Conservation (phyloP, 2,113 vertebrate genomes). For the Manacus vitellinus region DNA sequence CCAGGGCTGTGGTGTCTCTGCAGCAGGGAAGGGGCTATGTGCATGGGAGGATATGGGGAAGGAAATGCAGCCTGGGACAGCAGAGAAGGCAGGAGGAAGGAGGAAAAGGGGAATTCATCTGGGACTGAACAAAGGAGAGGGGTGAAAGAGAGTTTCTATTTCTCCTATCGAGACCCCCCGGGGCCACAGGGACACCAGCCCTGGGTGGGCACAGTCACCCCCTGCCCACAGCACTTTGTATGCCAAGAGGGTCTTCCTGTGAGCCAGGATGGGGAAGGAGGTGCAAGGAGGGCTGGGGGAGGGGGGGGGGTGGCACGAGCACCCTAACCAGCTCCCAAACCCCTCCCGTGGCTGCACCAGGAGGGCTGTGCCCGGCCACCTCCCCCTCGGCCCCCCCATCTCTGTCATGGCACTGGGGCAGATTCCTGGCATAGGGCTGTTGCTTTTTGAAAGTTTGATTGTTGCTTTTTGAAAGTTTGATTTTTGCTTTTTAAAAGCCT, state of each 20-base stretch:
- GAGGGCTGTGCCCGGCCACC: neutral
- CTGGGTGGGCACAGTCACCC: neutral
- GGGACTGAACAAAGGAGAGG: neutral
- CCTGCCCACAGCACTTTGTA: accelerated
- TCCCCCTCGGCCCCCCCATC: accelerated
- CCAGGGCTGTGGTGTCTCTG: neutral
- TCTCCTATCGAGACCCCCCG: neutral
- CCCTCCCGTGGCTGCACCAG: accelerated
- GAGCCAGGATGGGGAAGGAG: neutral
- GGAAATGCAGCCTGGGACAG: neutral
- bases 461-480: neutral
- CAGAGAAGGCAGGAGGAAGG: neutral
- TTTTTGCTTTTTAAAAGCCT: neutral
- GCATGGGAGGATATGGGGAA: accelerated
- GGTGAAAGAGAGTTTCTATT: neutral
- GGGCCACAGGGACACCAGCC: accelerated
- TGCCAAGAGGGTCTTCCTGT: neutral
- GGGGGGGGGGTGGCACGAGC: too few relatives aligned
- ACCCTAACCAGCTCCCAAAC: neutral
- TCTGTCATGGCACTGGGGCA: neutral
- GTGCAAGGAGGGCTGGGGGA: accelerated
- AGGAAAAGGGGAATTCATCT: neutral
- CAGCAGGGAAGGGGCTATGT: accelerated
- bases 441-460: neutral
- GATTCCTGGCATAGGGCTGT: accelerated